Conservation (phyloP, 92 coral and sea anemone species). For the Heteractis magnifica region DNA sequence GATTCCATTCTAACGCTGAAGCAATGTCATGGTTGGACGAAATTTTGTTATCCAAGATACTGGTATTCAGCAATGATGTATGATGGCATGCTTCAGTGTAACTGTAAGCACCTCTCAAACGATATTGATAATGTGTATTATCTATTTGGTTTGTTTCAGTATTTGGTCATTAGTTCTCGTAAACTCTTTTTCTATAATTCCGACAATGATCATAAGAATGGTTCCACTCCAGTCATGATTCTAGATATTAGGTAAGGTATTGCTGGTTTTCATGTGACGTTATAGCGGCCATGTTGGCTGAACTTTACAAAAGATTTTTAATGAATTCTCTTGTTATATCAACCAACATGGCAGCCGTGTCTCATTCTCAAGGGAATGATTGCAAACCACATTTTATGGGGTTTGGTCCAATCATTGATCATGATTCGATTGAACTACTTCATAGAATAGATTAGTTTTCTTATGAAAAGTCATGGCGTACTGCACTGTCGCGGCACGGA, state of each 20-base stretch:
- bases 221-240: conserved; percentile 84
- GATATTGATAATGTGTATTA: neutral
- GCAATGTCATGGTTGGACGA: no score
- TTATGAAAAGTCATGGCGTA: no score
- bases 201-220: conserved; percentile 82
- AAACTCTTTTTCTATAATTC: conserved; percentile 95
- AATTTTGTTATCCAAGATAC: no score
- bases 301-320: neutral
- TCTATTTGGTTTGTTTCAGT: conserved; percentile 57
- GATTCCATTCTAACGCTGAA: no score
- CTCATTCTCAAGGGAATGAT: neutral
- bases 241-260: conserved; percentile 87
- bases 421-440: no score
- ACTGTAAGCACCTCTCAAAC: no score
- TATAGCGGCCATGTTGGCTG: no score
- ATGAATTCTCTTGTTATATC: neutral
- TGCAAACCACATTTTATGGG: neutral
- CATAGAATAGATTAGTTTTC: no score
- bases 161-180: conserved; percentile 86
- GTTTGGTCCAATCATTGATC: no score
- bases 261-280: neutral
- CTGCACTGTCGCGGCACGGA: no score
- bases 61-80: no score
- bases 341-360: neutral
- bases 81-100: neutral